Conservation (phyloP, 2,888 invertebrate species). For the Ichneumoninae sp. region DNA sequence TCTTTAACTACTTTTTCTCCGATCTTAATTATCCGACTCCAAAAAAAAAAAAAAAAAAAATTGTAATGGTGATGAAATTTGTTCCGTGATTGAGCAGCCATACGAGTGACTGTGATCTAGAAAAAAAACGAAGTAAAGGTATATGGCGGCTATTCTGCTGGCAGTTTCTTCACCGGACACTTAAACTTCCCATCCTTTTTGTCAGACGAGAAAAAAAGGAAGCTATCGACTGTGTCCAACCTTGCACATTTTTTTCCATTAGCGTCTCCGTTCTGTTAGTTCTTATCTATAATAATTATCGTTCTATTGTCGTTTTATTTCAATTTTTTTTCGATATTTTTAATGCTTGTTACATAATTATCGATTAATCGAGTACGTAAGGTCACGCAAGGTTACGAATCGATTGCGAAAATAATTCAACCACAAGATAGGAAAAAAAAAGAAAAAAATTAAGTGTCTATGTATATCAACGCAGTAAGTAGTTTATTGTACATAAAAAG, state of each 20-base stretch:
- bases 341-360: slow-evolving; percentile 80
- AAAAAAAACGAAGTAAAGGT: slow-evolving; percentile 74
- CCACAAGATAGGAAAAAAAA: slow-evolving; percentile 59
- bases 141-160: slow-evolving; percentile 78
- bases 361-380: slow-evolving; percentile 75
- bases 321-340: slow-evolving; percentile 80
- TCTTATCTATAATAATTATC: slow-evolving; percentile 73
- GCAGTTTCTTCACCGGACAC: slow-evolving; percentile 77
- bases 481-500: slow-evolving; percentile 62
- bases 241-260: slow-evolving; percentile 64
- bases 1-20: slow-evolving; percentile 44
- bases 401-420: slow-evolving; percentile 70
- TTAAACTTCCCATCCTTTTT: slow-evolving; percentile 49
- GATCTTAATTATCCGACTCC: slow-evolving; percentile 29
- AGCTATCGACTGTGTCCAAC: slow-evolving; percentile 44
- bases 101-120: slow-evolving; percentile 82
- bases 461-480: slow-evolving; percentile 71
- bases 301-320: slow-evolving; percentile 73
- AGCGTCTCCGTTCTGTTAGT: slow-evolving; percentile 74
- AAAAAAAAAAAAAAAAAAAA: neutral
- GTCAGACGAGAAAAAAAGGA: slow-evolving; percentile 28
- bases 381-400: slow-evolving; percentile 72
- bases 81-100: slow-evolving; percentile 78
- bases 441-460: slow-evolving; percentile 63
- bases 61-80: slow-evolving; percentile 76